A percentile compares a stretch with the other conserved stretches of the same genome.
phyloP scores from a whole-genome alignment of 1,140 invertebrate genomes.

The Drosophila pruinosa region DNA sequence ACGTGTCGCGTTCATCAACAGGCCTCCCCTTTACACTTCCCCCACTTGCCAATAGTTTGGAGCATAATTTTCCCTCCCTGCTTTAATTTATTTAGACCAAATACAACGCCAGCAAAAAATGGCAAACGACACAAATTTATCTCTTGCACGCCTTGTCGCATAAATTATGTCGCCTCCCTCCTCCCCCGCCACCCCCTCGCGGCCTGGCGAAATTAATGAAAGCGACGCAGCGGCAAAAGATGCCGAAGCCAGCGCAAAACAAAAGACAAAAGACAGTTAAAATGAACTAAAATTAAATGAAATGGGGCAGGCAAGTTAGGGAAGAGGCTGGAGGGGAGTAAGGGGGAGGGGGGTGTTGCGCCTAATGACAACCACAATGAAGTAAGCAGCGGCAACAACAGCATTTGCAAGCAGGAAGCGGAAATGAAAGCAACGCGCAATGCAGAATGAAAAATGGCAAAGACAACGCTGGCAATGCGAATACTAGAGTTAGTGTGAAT shows the following conservation, averaged over 20 bases:
- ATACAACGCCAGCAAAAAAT: constrained; percentile 76
- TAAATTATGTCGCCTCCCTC: constrained; percentile 70
- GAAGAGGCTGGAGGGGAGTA: neutral
- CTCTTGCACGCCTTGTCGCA: constrained; percentile 76
- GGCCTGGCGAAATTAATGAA: constrained; percentile 54
- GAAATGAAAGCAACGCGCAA: constrained; percentile 51
- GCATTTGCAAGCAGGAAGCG: constrained; percentile 29
- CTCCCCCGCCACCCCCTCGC: neutral
- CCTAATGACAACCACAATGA: constrained; percentile 72
- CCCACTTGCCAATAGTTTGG: constrained; percentile 34
- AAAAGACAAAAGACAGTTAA: constrained; percentile 78
- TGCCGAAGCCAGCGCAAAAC: constrained; percentile 75
- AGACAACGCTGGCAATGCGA: constrained; percentile 47
- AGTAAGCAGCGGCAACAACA: neutral
- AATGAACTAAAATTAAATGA: constrained; percentile 82
- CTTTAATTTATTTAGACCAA: constrained; percentile 81
- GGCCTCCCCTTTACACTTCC: neutral
- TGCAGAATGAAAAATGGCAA: constrained; percentile 52
- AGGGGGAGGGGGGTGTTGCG: constrained; percentile 1
- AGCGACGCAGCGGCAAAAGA: constrained; percentile 57
- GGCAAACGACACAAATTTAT: constrained; percentile 80
- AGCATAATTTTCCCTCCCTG: constrained; percentile 9
- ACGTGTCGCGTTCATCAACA: constrained; percentile 73
- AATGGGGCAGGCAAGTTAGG: constrained; percentile 48
- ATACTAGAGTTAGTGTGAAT: constrained; percentile 27